Evolutionary conservation across 92 coral and sea anemone species (phyloP).

Genomic region (Actinostola sp.): DNA sequence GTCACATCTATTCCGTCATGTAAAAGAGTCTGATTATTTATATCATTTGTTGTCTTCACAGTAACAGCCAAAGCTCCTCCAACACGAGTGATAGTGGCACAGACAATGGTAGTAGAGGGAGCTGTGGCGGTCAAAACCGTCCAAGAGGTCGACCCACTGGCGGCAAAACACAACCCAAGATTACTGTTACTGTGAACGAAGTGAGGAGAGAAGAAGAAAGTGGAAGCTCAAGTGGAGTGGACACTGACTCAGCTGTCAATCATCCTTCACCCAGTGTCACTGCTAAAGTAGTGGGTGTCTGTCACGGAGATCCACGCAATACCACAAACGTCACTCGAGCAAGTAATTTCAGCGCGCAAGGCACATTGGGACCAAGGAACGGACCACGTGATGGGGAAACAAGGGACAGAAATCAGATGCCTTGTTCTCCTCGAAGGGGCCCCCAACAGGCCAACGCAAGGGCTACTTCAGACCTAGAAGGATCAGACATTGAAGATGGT

Average conservation of each 20-base stretch:
- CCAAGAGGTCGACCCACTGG: constrained; percentile 48
- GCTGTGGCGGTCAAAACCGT: constrained; percentile 63
- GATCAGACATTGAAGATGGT: constrained; percentile 81
- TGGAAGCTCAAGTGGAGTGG: constrained; percentile 91
- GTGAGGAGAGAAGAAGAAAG: constrained; percentile 73
- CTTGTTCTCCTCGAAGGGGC: background rate
- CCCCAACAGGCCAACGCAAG: constrained; percentile 17
- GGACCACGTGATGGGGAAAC: background rate
- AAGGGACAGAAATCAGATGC: background rate
- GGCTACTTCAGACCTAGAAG: constrained; percentile 72
- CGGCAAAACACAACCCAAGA: constrained; percentile 29
- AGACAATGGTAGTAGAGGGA: constrained; percentile 76
- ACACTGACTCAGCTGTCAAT: constrained; percentile 73
- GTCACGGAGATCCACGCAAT: constrained; percentile 5
- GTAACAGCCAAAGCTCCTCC: constrained; percentile 71
- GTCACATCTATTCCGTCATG: too few relatives aligned
- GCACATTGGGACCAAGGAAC: background rate
- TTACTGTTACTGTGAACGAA: constrained; percentile 45
- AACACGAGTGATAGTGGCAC: constrained; percentile 90
- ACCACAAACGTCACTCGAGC: constrained; percentile 8
- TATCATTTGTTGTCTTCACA: constrained; percentile 9
- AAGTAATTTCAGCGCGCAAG: background rate
- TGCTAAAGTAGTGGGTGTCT: constrained; percentile 32
- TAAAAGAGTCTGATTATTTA: background rate
- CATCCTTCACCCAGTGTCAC: constrained; percentile 21